Base-by-base conservation (phyloP, 2,888 invertebrate genomes). In the Drosophila prolongata region DNA sequence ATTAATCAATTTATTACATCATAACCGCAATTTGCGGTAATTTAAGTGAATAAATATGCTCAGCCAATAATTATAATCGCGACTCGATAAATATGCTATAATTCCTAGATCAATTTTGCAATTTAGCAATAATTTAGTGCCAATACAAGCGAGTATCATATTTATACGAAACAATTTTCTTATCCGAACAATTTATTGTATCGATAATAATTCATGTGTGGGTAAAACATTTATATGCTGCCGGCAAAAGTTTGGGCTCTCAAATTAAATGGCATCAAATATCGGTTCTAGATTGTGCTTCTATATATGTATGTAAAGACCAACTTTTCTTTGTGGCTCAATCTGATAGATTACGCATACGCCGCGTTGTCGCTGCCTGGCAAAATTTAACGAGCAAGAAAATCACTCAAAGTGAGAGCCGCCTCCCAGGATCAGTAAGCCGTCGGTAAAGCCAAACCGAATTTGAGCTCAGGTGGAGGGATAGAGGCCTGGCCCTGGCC, bases 281-380 rank as follows among this genome's bases (percentile, higher is more conserved):
- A 50, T 47, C 52, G 34, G 30, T 16, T 54, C 42, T n/a, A 30
- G 38, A 34, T 35, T 52, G 6, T 16, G 55, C 30, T 38, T 9
- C 42, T 27, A 16, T 10, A 9, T 50, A 0, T 27, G 3, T 19
- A 19, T 19, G 24, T 24, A 24, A 40, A 40, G 56, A 19, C 2
- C 67, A 69, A 69, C 68, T 67, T 73, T 71, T 47, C 37, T 38
- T 58, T 53, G 67, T 58, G 61, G 56, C 42, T 71, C 66, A 65
- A 79, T 86, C 80, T 83, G 83, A 62, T 62, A 76, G 80, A 84
- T 86, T 86, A 84, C 83, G 83, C 73, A 86, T 83, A 84, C 83
- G 83, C 69, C 77, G 73, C 74, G 80, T 70, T 82, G 83, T 77
- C 69, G 76, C 47, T 64, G 50, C 65, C 75, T 69, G 76, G 69